Percentiles rank a stretch among this genome's conserved stretches.
These are phyloP conservation scores for Rutpela maculata DNA, from an alignment of 2,888 invertebrate genomes.

Conservation along the genomic window DNA sequence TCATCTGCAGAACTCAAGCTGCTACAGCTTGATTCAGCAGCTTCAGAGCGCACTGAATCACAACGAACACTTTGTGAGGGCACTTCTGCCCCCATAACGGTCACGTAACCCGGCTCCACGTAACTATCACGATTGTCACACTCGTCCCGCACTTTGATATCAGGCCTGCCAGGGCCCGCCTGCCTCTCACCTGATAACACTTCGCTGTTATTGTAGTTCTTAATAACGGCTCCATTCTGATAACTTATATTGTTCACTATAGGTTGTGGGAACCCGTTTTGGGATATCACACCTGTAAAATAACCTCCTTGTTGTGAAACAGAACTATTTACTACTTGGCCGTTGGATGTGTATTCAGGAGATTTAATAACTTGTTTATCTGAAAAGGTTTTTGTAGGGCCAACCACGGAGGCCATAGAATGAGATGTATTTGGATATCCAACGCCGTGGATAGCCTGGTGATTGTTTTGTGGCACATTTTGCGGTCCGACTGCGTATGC, in stretches of 20 bases:
- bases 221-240: constrained; percentile 63
- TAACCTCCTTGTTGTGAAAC: constrained; percentile 55
- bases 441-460: constrained; percentile 73
- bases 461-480: constrained; percentile 69
- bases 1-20: constrained; percentile 75
- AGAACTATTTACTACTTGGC: constrained; percentile 51
- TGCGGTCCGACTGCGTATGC: constrained; percentile 75
- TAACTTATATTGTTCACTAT: constrained; percentile 65
- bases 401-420: constrained; percentile 69
- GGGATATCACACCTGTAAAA: constrained; percentile 68
- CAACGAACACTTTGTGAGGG: constrained; percentile 72
- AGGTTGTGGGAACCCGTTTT: constrained; percentile 68
- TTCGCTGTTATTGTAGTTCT: constrained; percentile 63
- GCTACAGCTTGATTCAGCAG: constrained; percentile 78
- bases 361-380: constrained; percentile 62
- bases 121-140: constrained; percentile 66
- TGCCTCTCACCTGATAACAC: constrained; percentile 63
- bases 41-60: constrained; percentile 78
- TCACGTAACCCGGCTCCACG: constrained; percentile 67
- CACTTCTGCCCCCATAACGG: constrained; percentile 71
- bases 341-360: constrained; percentile 60
- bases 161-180: constrained; percentile 63
- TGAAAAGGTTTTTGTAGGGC: constrained; percentile 62
- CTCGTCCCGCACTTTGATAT: constrained; percentile 63
- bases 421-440: constrained; percentile 64